These are phyloP conservation scores for Cydia strobilella DNA, from an alignment of 1,140 invertebrate species.

Conservation along the genomic window DNA sequence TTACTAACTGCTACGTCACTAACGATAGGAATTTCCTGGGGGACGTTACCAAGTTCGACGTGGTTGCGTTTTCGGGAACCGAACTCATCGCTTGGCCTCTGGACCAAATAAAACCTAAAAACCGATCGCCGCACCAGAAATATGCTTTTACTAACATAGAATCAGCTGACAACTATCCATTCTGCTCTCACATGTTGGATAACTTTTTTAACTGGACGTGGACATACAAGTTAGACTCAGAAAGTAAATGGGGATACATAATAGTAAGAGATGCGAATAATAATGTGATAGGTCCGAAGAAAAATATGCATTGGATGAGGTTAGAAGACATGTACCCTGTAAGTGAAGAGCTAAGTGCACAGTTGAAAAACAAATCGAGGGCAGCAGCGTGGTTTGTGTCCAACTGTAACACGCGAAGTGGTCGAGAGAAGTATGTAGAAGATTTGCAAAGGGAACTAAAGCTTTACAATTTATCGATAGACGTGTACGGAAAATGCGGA, in stretches of 20 bases:
- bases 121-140: constrained; percentile 58
- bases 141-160: constrained; percentile 67
- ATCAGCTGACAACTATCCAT: constrained; percentile 65
- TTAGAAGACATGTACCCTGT: constrained; percentile 64
- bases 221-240: constrained; percentile 84
- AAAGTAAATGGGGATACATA: constrained; percentile 81
- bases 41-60: constrained; percentile 63
- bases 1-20: constrained; percentile 62
- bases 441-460: constrained; percentile 81
- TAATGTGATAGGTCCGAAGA: constrained; percentile 61
- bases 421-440: constrained; percentile 80
- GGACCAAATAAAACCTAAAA: constrained; percentile 42
- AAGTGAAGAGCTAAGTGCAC: constrained; percentile 51
- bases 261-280: constrained; percentile 58
- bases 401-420: constrained; percentile 82
- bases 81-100: constrained; percentile 43
- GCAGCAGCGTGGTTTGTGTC: constrained; percentile 84
- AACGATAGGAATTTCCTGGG: constrained; percentile 48
- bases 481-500: constrained; percentile 86
- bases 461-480: constrained; percentile 73
- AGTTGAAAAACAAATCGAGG: constrained; percentile 74
- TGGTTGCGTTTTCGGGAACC: constrained; percentile 59
- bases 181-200: constrained; percentile 64
- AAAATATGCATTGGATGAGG: constrained; percentile 61
- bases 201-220: constrained; percentile 84